Evolutionary conservation across 2,113 vertebrate species (phyloP).

Genomic region (Hipposideros armiger): DNA sequence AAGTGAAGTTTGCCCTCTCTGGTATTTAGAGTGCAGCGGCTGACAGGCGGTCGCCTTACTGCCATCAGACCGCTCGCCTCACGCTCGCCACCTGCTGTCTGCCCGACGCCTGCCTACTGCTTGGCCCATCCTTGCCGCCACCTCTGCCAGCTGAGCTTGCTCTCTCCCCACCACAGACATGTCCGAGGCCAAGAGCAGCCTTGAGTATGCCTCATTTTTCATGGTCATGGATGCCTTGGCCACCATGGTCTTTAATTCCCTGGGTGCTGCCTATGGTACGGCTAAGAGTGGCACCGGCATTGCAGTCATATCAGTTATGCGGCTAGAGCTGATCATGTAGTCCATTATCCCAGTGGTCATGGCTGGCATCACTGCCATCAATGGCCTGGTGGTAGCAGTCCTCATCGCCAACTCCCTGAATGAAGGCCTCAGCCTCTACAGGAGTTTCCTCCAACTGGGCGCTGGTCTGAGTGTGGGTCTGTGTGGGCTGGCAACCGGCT

Average conservation of each 20-base stretch:
- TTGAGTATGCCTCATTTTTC: too few relatives aligned
- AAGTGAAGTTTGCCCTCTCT: neutral
- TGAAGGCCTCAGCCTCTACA: constrained; percentile 91
- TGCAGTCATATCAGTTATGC: constrained; percentile 99
- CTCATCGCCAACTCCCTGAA: constrained; percentile 96
- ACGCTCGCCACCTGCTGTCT: too few relatives aligned
- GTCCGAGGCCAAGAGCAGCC: too few relatives aligned
- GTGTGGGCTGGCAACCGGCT: constrained; percentile 95
- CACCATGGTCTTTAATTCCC: constrained; percentile 80
- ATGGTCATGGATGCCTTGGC: too few relatives aligned
- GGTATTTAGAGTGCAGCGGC: too few relatives aligned
- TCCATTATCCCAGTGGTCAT: constrained; percentile 99
- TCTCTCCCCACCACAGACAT: too few relatives aligned
- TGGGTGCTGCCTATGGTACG: constrained; percentile 98
- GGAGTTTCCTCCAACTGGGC: constrained; percentile 84
- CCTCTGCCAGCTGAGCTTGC: too few relatives aligned
- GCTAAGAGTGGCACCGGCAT: constrained; percentile 99
- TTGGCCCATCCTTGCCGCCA: too few relatives aligned
- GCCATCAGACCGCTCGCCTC: too few relatives aligned
- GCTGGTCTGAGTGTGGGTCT: fast-evolving
- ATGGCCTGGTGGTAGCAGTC: constrained; percentile 98
- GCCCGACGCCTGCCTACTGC: too few relatives aligned
- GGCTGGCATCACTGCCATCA: constrained; percentile 99
- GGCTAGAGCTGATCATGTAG: constrained; percentile 99
- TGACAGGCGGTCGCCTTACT: too few relatives aligned